Conservation (phyloP, 2,888 invertebrate species). For the Clunio marinus region DNA sequence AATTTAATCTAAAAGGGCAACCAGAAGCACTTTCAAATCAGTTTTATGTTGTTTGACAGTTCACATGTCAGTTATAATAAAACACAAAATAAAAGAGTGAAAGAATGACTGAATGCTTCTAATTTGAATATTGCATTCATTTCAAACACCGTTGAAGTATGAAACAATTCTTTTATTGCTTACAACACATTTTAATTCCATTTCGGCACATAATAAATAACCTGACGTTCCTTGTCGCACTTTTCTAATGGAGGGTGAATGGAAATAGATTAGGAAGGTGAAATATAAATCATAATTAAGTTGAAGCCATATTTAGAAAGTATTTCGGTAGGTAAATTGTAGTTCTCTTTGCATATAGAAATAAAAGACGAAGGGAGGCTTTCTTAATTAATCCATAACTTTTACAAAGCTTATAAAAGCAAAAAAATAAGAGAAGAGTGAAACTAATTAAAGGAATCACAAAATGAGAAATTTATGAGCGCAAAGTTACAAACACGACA, state of each 20-base stretch:
- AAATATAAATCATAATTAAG: constrained; percentile 37
- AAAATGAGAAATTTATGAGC: background rate
- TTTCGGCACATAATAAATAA: constrained; percentile 38
- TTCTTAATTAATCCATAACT: too few relatives aligned
- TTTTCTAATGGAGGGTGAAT: background rate
- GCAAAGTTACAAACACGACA: background rate
- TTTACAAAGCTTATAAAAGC: background rate
- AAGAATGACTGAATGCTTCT: background rate
- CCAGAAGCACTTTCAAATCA: background rate
- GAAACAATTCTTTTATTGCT: constrained; percentile 32
- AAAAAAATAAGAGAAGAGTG: background rate
- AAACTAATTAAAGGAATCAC: background rate
- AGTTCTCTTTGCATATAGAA: too few relatives aligned
- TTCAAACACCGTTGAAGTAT: constrained; percentile 11
- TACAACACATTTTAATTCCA: constrained; percentile 23
- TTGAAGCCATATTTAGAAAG: constrained; percentile 15
- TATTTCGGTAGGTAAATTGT: constrained; percentile 7
- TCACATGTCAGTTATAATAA: background rate
- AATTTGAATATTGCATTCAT: constrained; percentile 37
- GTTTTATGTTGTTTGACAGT: background rate
- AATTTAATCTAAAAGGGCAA: background rate
- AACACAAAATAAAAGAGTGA: too few relatives aligned
- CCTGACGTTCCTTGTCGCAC: constrained; percentile 20
- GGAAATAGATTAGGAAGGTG: constrained; percentile 35
- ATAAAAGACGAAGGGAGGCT: too few relatives aligned